A percentile compares a stretch with the other conserved stretches of the same genome.
phyloP scores from a whole-genome alignment of 92 coral and sea anemone genomes.

The Zoanthus sociatus region DNA sequence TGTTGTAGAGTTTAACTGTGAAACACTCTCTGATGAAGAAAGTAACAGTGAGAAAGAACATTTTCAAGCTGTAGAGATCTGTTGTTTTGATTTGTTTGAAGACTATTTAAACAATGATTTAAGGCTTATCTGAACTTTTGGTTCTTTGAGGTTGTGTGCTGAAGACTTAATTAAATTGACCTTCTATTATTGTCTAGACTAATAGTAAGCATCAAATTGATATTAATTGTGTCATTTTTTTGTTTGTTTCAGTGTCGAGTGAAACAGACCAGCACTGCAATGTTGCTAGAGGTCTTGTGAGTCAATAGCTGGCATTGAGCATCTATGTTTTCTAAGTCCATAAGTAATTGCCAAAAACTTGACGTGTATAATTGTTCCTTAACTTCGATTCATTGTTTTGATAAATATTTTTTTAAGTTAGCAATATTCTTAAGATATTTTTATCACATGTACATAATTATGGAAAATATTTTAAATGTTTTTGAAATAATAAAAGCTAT shows the following conservation, averaged over 20 bases:
- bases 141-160: neutral
- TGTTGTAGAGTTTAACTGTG: conserved; percentile 46
- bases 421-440: neutral
- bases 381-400: neutral
- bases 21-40: conserved; percentile 28
- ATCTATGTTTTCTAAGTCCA: conserved; percentile 12
- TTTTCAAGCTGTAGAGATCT: conserved; percentile 32
- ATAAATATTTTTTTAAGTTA: neutral
- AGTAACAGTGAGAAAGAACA: conserved; percentile 33
- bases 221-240: neutral
- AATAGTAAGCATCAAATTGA: neutral
- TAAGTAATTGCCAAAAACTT: conserved; percentile 2
- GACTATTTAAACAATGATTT: conserved; percentile 29
- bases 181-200: conserved; percentile 30
- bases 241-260: conserved; percentile 55
- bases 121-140: conserved; percentile 21
- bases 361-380: neutral
- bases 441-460: neutral
- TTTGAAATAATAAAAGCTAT: conserved; percentile 5
- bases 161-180: conserved; percentile 12
- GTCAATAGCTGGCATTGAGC: conserved; percentile 43
- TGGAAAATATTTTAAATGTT: neutral
- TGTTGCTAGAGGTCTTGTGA: conserved; percentile 55
- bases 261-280: conserved; percentile 40
- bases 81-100: conserved; percentile 42